Conservation (phyloP, 2,888 invertebrate genomes). For the Drosophila longiperda region DNA sequence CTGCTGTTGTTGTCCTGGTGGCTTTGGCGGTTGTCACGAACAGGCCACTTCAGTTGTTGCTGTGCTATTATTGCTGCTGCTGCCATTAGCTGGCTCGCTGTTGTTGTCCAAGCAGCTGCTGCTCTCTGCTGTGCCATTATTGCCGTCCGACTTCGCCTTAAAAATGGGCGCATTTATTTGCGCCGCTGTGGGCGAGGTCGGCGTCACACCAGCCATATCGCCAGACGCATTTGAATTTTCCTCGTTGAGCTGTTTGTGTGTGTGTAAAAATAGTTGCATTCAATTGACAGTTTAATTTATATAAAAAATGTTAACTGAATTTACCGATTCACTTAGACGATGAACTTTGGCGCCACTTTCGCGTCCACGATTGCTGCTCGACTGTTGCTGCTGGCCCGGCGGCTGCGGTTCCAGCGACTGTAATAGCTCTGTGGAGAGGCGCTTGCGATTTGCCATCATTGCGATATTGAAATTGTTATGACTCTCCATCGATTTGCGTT, state of each 20-base stretch:
- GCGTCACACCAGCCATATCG: conserved; percentile 72
- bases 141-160: conserved; percentile 44
- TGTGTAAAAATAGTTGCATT: not conserved
- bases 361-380: conserved; percentile 50
- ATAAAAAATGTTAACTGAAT: conserved; percentile 16
- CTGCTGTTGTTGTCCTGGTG: conserved; percentile 51
- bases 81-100: conserved; percentile 43
- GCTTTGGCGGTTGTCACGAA: conserved; percentile 84
- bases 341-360: conserved; percentile 65
- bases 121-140: conserved; percentile 59
- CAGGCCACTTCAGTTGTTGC: conserved; percentile 83
- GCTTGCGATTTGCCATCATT: conserved; percentile 83
- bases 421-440: conserved; percentile 83
- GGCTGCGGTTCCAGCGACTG: conserved; percentile 68
- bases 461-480: conserved; percentile 83
- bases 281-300: not conserved
- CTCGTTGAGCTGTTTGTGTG: conserved; percentile 70
- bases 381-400: conserved; percentile 43
- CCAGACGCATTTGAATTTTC: conserved; percentile 84
- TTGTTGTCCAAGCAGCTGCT: conserved; percentile 47
- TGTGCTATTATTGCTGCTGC: conserved; percentile 58
- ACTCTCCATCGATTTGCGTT: conserved; percentile 88
- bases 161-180: conserved; percentile 75
- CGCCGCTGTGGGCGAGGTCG: conserved; percentile 77
- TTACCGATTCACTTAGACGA: conserved; percentile 84